A percentile compares a stretch with the other conserved stretches of the same genome.
Conservation (phyloP, 2,113 vertebrate species). For the Propithecus coquereli region DNA sequence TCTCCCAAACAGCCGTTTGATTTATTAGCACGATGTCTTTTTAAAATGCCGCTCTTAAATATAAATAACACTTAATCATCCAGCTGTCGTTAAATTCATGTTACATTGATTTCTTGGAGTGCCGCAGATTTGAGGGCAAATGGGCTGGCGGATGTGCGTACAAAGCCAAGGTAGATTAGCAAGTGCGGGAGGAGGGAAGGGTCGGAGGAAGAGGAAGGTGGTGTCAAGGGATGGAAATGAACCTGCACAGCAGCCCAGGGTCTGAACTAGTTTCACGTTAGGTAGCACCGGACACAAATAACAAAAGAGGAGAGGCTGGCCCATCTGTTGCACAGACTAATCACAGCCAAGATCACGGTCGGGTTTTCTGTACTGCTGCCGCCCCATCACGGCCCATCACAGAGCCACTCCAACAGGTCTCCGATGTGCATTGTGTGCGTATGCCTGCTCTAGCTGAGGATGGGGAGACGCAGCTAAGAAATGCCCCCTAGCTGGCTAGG, state of each 20-base stretch:
- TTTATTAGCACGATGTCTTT: constrained; percentile 70
- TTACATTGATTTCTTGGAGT: constrained; percentile 72
- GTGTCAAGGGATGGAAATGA: background rate
- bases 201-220: background rate
- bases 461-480: constrained; percentile 23
- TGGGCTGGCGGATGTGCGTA: constrained; percentile 36
- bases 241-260: background rate
- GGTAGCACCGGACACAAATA: background rate
- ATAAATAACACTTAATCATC: constrained; percentile 78
- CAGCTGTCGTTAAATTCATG: constrained; percentile 77
- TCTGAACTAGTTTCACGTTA: background rate
- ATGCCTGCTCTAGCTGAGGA: background rate
- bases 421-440: background rate
- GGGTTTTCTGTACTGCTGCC: background rate
- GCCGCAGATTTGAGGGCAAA: constrained; percentile 67
- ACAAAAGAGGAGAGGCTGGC: background rate
- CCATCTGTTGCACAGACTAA: constrained; percentile 7
- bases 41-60: constrained; percentile 74
- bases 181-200: background rate
- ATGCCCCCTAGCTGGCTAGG: constrained; percentile 63
- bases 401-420: constrained; percentile 68
- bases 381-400: background rate
- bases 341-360: background rate
- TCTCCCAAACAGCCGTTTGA: constrained; percentile 70
- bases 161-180: constrained; percentile 49